Percentiles rank a stretch among this genome's conserved stretches.
Conservation (phyloP, 2,113 vertebrate species). For the Quiscalus mexicanus region DNA sequence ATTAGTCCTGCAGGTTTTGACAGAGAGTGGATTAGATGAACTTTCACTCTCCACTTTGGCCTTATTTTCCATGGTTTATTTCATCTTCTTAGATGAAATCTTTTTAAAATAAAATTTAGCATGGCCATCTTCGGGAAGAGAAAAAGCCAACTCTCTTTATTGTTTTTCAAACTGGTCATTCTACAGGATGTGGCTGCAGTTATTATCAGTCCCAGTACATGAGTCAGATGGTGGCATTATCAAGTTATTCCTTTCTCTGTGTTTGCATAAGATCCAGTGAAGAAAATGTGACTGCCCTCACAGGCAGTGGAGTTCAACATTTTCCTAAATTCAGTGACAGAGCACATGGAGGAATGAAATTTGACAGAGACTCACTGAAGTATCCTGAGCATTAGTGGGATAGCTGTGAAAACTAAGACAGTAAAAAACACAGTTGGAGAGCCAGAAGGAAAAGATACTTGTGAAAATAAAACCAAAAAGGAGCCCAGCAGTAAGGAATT, state of each 20-base stretch:
- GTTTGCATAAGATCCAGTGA: background rate
- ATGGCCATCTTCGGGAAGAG: background rate
- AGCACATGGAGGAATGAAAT: background rate
- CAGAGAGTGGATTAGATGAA: background rate
- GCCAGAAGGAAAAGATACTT: background rate
- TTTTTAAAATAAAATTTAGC: background rate
- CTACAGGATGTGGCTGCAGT: background rate
- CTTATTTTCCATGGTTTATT: background rate
- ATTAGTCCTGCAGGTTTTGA: background rate
- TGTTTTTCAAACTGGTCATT: background rate
- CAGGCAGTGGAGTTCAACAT: background rate
- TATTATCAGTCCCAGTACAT: background rate
- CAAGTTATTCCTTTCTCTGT: background rate
- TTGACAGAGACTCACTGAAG: background rate
- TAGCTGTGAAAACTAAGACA: background rate
- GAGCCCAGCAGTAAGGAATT: background rate
- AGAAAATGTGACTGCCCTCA: background rate
- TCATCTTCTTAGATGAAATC: background rate
- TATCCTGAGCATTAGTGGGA: background rate
- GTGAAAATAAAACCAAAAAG: background rate
- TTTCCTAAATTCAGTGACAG: background rate
- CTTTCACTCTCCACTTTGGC: background rate
- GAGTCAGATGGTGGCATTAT: background rate
- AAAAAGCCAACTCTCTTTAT: background rate
- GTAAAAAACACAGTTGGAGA: background rate